phyloP scores from a whole-genome alignment of 2,888 invertebrate genomes.

The Abrostola tripartita region DNA sequence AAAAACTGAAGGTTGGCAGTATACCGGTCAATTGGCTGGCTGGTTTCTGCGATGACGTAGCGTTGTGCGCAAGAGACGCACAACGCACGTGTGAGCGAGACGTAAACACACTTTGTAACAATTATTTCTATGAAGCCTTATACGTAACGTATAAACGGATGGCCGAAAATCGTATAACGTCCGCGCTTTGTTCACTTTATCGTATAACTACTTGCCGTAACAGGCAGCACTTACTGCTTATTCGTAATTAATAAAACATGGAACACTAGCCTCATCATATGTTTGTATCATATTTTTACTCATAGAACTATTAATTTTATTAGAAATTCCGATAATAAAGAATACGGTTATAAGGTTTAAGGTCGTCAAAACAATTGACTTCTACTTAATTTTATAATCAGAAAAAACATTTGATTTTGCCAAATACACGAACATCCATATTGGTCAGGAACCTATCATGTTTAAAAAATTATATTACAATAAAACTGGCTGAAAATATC shows the following conservation, averaged over 20 bases:
- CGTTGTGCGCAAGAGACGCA: conserved; percentile 69
- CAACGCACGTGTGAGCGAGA: conserved; percentile 64
- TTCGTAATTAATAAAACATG: conserved; percentile 59
- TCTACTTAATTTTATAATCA: too few relatives aligned
- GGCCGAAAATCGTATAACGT: conserved; percentile 84
- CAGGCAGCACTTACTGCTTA: conserved; percentile 62
- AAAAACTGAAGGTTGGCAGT: conserved; percentile 88
- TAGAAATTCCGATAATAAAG: too few relatives aligned
- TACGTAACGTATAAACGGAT: conserved; percentile 81
- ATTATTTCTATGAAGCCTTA: conserved; percentile 85
- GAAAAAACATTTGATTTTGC: too few relatives aligned
- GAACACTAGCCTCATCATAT: conserved; percentile 4
- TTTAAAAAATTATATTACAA: neutral
- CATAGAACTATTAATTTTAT: neutral
- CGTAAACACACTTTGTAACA: conserved; percentile 70
- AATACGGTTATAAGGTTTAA: too few relatives aligned
- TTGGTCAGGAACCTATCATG: too few relatives aligned
- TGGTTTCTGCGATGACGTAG: conserved; percentile 87
- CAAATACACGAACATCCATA: too few relatives aligned
- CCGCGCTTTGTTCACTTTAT: conserved; percentile 79
- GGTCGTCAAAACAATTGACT: neutral
- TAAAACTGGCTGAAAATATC: neutral
- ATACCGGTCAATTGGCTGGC: conserved; percentile 88
- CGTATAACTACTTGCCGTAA: conserved; percentile 68
- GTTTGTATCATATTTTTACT: conserved; percentile 12